These are phyloP conservation scores for Physella acuta DNA, from an alignment of 1,140 invertebrate species.

Conservation along the genomic window DNA sequence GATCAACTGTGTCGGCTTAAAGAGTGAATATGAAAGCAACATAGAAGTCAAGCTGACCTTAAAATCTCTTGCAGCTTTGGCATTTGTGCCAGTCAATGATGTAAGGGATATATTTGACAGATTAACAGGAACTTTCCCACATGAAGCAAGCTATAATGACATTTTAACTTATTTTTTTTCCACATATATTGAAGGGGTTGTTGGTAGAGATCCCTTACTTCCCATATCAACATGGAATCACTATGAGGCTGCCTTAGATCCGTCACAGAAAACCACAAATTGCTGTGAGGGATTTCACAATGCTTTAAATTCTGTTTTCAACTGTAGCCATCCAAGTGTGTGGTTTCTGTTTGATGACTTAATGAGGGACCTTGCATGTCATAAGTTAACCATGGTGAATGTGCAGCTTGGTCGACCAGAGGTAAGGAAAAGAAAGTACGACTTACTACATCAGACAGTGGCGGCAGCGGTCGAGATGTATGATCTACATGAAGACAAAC, in stretches of 20 bases:
- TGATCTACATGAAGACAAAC: too few relatives aligned
- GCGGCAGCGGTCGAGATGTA: too few relatives aligned
- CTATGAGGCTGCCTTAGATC: not conserved
- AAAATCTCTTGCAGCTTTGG: not conserved
- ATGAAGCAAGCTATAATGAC: not conserved
- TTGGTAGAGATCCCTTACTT: not conserved
- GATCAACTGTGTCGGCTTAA: not conserved
- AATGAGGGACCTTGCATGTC: not conserved
- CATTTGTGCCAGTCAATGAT: not conserved
- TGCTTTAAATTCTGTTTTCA: not conserved
- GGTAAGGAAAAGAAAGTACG: too few relatives aligned
- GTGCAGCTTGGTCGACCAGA: too few relatives aligned
- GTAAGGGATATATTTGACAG: not conserved
- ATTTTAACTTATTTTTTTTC: not conserved
- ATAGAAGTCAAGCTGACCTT: not conserved
- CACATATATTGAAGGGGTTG: not conserved
- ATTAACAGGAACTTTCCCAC: not conserved
- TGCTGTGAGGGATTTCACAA: not conserved
- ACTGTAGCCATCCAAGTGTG: constrained; percentile 1
- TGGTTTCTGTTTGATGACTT: not conserved
- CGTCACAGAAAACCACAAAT: not conserved
- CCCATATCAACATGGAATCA: not conserved
- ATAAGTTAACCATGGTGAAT: too few relatives aligned
- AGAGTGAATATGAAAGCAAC: not conserved
- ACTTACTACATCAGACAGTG: too few relatives aligned